These are phyloP conservation scores for Dryobota labecula DNA, from an alignment of 2,888 invertebrate species.

Conservation along the genomic window DNA sequence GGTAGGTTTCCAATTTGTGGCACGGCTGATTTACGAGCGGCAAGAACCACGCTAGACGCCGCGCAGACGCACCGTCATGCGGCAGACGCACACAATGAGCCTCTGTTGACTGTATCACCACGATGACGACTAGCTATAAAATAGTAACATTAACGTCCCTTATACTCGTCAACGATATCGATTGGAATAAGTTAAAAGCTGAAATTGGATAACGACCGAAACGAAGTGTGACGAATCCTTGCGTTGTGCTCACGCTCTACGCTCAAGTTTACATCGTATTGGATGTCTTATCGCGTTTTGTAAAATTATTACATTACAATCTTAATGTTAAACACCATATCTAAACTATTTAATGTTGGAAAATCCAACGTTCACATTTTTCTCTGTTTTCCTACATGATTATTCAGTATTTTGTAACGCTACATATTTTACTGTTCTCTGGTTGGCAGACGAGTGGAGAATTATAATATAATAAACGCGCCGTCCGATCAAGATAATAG, in stretches of 20 bases:
- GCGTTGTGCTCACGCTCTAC: conserved; percentile 18
- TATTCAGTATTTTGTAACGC: conserved; percentile 19
- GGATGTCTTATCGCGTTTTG: conserved; percentile 40
- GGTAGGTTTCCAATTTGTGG: conserved; percentile 86
- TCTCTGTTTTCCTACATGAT: conserved; percentile 21
- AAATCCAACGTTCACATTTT: conserved; percentile 32
- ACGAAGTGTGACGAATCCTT: conserved; percentile 51
- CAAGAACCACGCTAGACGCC: conserved; percentile 79
- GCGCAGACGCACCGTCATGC: conserved; percentile 77
- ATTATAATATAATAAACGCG: conserved; percentile 40
- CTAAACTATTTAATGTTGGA: conserved; percentile 21
- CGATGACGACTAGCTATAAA: conserved; percentile 66
- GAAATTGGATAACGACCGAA: conserved; percentile 59
- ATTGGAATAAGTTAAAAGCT: conserved; percentile 51
- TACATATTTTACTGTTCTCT: conserved; percentile 22
- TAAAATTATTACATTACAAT: conserved; percentile 22
- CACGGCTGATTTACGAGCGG: conserved; percentile 83
- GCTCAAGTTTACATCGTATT: conserved; percentile 33
- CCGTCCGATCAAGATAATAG: conserved; percentile 55
- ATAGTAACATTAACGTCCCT: conserved; percentile 67
- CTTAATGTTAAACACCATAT: conserved; percentile 25
- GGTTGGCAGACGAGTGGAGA: conserved; percentile 27
- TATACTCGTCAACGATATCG: conserved; percentile 55
- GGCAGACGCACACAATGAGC: conserved; percentile 69
- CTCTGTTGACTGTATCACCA: conserved; percentile 64